Percentiles rank a stretch among this genome's conserved stretches.
Evolutionary conservation across 2,888 invertebrate species (phyloP).

Genomic region (Polydrusus cervinus): DNA sequence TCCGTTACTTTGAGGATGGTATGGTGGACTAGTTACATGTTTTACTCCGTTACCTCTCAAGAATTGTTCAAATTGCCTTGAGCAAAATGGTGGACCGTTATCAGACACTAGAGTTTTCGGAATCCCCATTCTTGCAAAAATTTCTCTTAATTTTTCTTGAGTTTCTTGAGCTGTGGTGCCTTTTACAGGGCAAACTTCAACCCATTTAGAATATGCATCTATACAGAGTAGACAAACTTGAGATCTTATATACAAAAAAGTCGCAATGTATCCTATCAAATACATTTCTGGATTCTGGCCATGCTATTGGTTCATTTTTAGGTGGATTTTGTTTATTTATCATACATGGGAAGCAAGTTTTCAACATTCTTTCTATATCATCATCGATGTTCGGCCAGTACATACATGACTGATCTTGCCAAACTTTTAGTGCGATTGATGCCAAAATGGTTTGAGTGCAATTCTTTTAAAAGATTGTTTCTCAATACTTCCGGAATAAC

Average conservation of each 20-base stretch:
- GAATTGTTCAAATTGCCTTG: constrained; percentile 57
- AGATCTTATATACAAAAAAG: constrained; percentile 66
- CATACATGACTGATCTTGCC: too few relatives aligned
- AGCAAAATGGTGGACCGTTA: constrained; percentile 59
- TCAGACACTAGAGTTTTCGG: constrained; percentile 58
- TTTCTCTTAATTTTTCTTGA: constrained; percentile 52
- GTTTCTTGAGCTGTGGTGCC: constrained; percentile 10
- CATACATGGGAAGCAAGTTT: too few relatives aligned
- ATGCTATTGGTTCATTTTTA: too few relatives aligned
- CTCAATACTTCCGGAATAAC: too few relatives aligned
- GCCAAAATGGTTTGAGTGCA: too few relatives aligned
- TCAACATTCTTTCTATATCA: too few relatives aligned
- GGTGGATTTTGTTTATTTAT: too few relatives aligned
- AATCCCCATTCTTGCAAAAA: constrained; percentile 59
- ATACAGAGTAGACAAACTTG: constrained; percentile 19
- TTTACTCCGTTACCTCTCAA: constrained; percentile 55
- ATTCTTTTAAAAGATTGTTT: too few relatives aligned
- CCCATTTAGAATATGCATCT: constrained; percentile 69
- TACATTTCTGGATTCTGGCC: constrained; percentile 58
- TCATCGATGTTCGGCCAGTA: too few relatives aligned
- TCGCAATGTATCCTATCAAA: constrained; percentile 69
- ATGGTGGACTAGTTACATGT: constrained; percentile 57
- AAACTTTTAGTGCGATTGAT: too few relatives aligned
- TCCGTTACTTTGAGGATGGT: constrained; percentile 4
- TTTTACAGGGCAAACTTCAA: constrained; percentile 62